Evolutionary conservation across 2,113 vertebrate genomes (phyloP).

Genomic region (Gavialis gangeticus): DNA sequence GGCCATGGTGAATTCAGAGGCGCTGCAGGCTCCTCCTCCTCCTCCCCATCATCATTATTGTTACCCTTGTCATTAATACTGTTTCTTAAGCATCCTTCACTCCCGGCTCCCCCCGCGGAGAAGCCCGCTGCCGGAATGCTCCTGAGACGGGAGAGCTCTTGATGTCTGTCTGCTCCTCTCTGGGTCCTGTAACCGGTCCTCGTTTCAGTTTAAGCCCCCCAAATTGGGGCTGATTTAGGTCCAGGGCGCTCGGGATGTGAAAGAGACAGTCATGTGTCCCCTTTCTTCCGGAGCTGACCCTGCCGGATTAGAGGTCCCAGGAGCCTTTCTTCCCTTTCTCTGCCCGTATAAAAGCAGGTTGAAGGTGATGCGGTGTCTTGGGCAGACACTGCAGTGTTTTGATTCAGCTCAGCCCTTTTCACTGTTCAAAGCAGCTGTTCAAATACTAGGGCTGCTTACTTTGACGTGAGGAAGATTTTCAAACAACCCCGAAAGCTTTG

Average conservation of each 20-base stretch:
- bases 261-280: conserved; percentile 40
- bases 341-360: conserved; percentile 69
- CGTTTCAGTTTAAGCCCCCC: background rate
- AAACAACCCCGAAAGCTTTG: conserved; percentile 83
- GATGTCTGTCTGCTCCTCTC: background rate
- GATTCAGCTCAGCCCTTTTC: conserved; percentile 81
- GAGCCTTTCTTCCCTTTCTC: conserved; percentile 67
- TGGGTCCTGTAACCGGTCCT: background rate
- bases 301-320: conserved; percentile 57
- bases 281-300: conserved; percentile 61
- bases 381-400: conserved; percentile 79
- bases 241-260: conserved; percentile 27
- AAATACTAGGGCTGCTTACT: conserved; percentile 80
- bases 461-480: conserved; percentile 82
- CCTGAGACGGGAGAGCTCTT: background rate
- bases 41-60: background rate
- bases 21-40: conserved; percentile 50
- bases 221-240: background rate
- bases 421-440: conserved; percentile 85
- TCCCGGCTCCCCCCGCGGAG: background rate
- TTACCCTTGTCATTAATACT: conserved; percentile 61
- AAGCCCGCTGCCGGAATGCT: background rate
- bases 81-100: conserved; percentile 36
- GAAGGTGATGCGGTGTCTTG: conserved; percentile 77
- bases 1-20: conserved; percentile 21